These are phyloP conservation scores for Carpatolechia fugitivella DNA, from an alignment of 2,888 invertebrate genomes.

Conservation along the genomic window DNA sequence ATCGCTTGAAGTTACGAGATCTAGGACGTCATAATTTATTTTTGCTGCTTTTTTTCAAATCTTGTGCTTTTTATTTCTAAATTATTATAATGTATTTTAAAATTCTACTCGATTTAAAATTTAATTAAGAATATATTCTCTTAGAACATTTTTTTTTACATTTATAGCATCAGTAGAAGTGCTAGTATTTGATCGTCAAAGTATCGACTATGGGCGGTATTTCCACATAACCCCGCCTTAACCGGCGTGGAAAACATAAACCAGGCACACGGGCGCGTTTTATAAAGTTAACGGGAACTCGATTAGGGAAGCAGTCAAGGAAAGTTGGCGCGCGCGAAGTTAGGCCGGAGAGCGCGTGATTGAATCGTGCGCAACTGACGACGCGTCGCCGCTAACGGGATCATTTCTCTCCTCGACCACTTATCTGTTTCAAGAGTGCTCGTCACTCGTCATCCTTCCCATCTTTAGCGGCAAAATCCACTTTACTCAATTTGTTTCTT, in stretches of 20 bases:
- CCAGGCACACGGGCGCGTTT: conserved; percentile 65
- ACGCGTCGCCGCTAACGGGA: conserved; percentile 22
- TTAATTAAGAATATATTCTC: no score
- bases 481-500: background rate
- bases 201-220: no score
- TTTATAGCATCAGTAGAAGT: no score
- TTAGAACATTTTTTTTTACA: no score
- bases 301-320: conserved; percentile 64
- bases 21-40: no score
- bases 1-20: no score
- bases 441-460: background rate
- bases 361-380: conserved; percentile 47
- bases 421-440: background rate
- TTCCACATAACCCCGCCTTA: no score
- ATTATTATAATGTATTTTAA: no score
- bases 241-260: conserved; percentile 66
- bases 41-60: no score
- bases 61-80: no score
- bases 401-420: background rate
- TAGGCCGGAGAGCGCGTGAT: conserved; percentile 52
- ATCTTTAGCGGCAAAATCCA: background rate
- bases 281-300: conserved; percentile 69
- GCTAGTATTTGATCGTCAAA: no score
- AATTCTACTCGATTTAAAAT: no score
- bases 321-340: conserved; percentile 50